Evolutionary conservation across 2,113 vertebrate species (phyloP), one percentile per base, ranked within the genome.

Genomic region (Emydura subglobosa): DNA sequence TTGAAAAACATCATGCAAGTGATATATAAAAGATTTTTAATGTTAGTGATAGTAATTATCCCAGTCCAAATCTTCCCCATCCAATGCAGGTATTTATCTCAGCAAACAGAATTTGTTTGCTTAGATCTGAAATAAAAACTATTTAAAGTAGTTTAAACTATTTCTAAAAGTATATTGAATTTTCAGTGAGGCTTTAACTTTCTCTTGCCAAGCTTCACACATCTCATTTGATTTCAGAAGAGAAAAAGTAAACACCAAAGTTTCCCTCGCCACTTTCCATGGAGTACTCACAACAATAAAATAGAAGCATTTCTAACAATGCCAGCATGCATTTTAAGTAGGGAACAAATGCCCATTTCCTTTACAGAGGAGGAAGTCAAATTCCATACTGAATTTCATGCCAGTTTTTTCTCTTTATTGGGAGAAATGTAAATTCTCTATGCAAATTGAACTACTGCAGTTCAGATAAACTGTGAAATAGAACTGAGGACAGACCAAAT

Each of bases 41-140:
- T 91, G 85, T 89, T 94, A 94, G 88, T 97, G 85, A 92, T 90
- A 93, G 83, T 93, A 93, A 95, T 65, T 84, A 96, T 89, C 54
- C 39, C 59, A 93, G 92, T 86, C 96, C 95, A 96, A 94, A 96
- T 94, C 94, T 96, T 88, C 78, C 88, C 44, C 81, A 94, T 95
- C 89, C 85, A 94, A 88, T 96, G 87, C 55, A 95, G 93, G 96
- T 97, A 96, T 96, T 97, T 97, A 94, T 96, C 93, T 97, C 94
- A 93, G 94, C 94, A 92, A 90, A 79, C 95, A 97, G 93, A 97
- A 96, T 97, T 93, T 97, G 95, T 97, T 98, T 95, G 87, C 91
- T 95, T 22, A 92, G 94, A 96, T 96, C 93, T 89, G 97, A 97
- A 97, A 93, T 95, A 97, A 93, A 96, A 91, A 97, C 93, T 91